Evolutionary conservation across 2,113 vertebrate genomes (phyloP).

Genomic region (Stigmatopora argus): DNA sequence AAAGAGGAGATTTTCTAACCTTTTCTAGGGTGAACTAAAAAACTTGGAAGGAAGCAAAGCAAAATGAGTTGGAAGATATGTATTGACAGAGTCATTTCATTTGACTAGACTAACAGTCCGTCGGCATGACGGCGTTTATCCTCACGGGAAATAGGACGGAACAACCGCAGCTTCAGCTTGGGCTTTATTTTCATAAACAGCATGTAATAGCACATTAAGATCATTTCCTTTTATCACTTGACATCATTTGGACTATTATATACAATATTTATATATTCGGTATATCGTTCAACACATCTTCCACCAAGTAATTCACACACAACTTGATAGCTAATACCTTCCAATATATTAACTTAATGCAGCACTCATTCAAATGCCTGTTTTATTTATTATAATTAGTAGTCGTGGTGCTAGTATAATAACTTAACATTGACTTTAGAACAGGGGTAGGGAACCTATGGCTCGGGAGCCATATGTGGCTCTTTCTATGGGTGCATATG

Average conservation of each 20-base stretch:
- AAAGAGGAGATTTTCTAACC: background rate
- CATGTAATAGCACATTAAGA: constrained; percentile 4
- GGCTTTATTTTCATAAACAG: constrained; percentile 26
- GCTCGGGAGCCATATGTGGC: too few species aligned
- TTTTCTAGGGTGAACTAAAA: background rate
- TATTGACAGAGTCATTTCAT: constrained; percentile 33
- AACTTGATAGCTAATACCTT: constrained; percentile 11
- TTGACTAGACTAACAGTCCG: constrained; percentile 28
- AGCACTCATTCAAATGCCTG: background rate
- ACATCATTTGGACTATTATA: background rate
- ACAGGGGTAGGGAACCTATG: too few species aligned
- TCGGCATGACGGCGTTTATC: constrained; percentile 6
- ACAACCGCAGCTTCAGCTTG: background rate
- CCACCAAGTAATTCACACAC: constrained; percentile 11
- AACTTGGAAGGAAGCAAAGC: constrained; percentile 23
- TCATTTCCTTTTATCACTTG: background rate
- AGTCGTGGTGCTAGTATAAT: background rate
- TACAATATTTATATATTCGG: too few species aligned
- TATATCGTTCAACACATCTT: background rate
- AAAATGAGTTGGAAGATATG: constrained; percentile 23
- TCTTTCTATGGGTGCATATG: too few species aligned
- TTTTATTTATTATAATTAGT: background rate
- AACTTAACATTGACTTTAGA: background rate
- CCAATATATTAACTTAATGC: constrained; percentile 25
- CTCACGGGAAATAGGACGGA: constrained; percentile 6